Evolutionary conservation across 1,140 invertebrate species (phyloP).

Genomic region (Acromyrmex charruanus): DNA sequence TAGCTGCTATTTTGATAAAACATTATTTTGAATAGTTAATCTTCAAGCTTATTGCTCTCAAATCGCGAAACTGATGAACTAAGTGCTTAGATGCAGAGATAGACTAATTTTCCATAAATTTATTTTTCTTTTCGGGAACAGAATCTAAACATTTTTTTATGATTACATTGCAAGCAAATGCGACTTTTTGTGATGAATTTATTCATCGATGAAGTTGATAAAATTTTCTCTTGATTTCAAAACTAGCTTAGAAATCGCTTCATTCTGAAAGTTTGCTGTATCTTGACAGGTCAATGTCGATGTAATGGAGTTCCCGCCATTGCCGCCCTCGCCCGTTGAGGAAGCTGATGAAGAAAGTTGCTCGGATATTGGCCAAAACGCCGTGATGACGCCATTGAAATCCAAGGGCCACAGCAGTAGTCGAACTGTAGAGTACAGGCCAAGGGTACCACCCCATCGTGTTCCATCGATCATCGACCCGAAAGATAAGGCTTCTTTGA

Average conservation of each 20-base stretch:
- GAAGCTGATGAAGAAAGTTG: constrained; percentile 92
- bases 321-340: constrained; percentile 92
- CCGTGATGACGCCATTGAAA: constrained; percentile 82
- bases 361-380: constrained; percentile 88
- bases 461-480: constrained; percentile 87
- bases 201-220: not conserved
- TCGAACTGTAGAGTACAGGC: constrained; percentile 86
- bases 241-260: not conserved
- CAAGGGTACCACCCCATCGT: constrained; percentile 91
- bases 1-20: not conserved
- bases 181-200: not conserved
- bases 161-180: not conserved
- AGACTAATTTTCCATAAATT: not conserved
- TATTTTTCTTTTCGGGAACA: not conserved
- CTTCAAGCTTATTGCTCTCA: not conserved
- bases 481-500: constrained; percentile 88
- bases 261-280: constrained; percentile 6
- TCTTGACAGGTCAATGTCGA: constrained; percentile 86
- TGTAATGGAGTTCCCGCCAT: constrained; percentile 91
- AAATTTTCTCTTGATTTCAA: not conserved
- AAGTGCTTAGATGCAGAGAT: not conserved
- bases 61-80: not conserved
- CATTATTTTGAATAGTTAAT: constrained; percentile 3
- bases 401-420: constrained; percentile 81
- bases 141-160: not conserved